Conservation (phyloP, 2,113 vertebrate genomes). For the Gymnocephalus cernua region DNA sequence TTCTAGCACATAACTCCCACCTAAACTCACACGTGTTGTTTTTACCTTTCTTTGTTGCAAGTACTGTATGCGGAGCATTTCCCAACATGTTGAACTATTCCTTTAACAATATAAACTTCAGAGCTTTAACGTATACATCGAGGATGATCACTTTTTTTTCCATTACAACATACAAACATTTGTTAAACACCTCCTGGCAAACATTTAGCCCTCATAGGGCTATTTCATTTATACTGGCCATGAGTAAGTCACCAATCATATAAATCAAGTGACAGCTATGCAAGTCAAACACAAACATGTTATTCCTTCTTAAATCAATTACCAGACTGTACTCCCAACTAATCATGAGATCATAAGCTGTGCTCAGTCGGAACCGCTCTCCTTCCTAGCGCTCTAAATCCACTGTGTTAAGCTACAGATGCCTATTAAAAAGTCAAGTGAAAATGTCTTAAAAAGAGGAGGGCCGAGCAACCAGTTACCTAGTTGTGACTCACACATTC, state of each 20-base stretch:
- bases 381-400: neutral
- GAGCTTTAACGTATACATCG: neutral
- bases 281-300: constrained; percentile 11
- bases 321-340: neutral
- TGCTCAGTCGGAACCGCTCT: neutral
- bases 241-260: constrained; percentile 17
- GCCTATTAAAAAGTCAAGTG: constrained; percentile 11
- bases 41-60: too few species aligned
- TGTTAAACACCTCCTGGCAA: neutral
- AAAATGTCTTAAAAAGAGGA: constrained; percentile 4
- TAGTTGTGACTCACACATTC: constrained; percentile 7
- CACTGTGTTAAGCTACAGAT: constrained; percentile 14
- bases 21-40: too few species aligned
- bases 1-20: too few species aligned
- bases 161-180: constrained; percentile 13
- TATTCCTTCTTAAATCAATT: neutral
- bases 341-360: constrained; percentile 18
- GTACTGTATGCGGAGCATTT: too few species aligned
- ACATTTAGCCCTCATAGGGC: neutral
- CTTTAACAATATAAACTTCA: neutral
- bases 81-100: neutral
- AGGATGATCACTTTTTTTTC: neutral
- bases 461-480: neutral
- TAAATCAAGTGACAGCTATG: neutral
- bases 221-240: constrained; percentile 4